Evolutionary conservation across 1,140 invertebrate species (phyloP), one percentile per base, ranked within the genome.

Genomic region (Sogatella furcifera): DNA sequence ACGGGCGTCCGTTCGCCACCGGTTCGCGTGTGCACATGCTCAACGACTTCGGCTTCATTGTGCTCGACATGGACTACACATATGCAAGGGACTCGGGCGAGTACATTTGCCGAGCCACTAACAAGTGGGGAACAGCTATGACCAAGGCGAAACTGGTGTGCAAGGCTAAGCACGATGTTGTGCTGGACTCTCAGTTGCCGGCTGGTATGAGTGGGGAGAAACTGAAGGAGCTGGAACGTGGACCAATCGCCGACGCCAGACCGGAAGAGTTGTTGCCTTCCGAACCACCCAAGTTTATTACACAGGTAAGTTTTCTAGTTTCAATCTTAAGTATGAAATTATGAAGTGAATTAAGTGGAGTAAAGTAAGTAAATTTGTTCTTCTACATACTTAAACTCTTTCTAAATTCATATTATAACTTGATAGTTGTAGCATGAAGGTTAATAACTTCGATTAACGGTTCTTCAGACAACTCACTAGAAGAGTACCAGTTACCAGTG

Each of bases 21-120:
- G 90, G 91, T 14, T 92, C 90, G 13, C 78, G 94, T 62, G 89
- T 96, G 4, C 90, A 93, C 70, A 90, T 89, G 73, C 80, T 93
- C 17, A 91, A 95, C 71, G 93, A 97, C 68, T 95, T 95, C 72
- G 92, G 91, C n/a, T 93, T 91, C 59, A 88, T 94, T 65, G 87
- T 89, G 1, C 73, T 95, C 56, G 90, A 94, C 67, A 83, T 95
- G 65, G 87, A 92, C 59, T 93, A 92, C 68, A 84, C 88, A 0
- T 92, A 92, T 69, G 80, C 84, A 1, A 78, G 91, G 67, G 92
- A 95, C 73, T 83, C 84, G 58, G 92, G 92, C 17, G 88, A 90
- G 72, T 95, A 93, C 66, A 80, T 90, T 28, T 93, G 91, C 71
- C 80, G 84, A 65, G 89, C 89, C 14, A 88, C 85, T 0, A 92